Evolutionary conservation across 2,797 vertebrate species (phyloP).

Genomic region (Argya squamiceps): DNA sequence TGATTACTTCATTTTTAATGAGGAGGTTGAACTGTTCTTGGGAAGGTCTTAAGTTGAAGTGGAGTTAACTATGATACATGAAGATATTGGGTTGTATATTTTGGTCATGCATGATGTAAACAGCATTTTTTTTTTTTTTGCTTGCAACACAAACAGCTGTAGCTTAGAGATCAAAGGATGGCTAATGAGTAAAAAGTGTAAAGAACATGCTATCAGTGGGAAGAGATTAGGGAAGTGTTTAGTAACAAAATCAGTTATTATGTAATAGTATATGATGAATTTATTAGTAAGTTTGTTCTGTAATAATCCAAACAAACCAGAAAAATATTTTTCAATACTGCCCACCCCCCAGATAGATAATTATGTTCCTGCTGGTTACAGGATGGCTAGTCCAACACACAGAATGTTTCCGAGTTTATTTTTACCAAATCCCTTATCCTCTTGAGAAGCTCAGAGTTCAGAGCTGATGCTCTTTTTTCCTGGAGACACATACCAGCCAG

Average conservation of each 20-base stretch:
- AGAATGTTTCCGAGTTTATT: neutral
- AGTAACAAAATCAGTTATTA: neutral
- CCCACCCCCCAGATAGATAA: rapidly evolving
- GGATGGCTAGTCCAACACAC: neutral
- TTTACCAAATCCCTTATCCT: neutral
- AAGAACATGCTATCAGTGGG: neutral
- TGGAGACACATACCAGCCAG: neutral
- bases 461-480: neutral
- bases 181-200: neutral
- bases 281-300: neutral
- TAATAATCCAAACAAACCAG: neutral
- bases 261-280: neutral
- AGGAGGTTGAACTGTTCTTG: neutral
- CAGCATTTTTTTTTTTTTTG: neutral
- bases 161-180: neutral
- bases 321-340: neutral
- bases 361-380: neutral
- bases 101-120: neutral
- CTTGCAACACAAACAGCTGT: neutral
- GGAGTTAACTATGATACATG: neutral
- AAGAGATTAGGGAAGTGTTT: neutral
- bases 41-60: neutral
- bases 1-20: neutral
- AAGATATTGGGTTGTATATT: neutral
- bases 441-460: neutral